phyloP scores from a whole-genome alignment of 2,888 invertebrate genomes.

The Drosophila buzzatii region DNA sequence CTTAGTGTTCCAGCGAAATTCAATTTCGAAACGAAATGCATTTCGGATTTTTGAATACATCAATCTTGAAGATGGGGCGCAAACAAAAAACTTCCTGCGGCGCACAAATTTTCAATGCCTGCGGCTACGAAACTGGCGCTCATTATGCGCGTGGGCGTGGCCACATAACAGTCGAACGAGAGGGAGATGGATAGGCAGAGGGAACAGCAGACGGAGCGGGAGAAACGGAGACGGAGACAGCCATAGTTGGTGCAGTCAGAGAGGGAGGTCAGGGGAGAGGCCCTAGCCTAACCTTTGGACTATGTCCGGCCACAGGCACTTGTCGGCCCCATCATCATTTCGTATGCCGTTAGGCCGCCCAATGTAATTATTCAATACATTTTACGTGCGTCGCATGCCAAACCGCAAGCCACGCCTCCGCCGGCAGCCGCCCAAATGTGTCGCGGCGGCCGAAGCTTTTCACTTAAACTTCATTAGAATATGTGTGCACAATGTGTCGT shows the following conservation, averaged over 20 bases:
- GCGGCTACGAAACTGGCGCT: slow-evolving; percentile 60
- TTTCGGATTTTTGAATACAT: slow-evolving; percentile 63
- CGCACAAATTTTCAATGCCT: slow-evolving; percentile 61
- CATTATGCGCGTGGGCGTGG: slow-evolving; percentile 63
- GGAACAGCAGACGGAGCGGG: not conserved
- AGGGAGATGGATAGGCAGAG: too few species aligned
- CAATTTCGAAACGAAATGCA: slow-evolving; percentile 70
- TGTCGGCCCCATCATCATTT: slow-evolving; percentile 54
- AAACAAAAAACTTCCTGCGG: slow-evolving; percentile 53
- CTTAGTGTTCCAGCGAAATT: slow-evolving; percentile 61
- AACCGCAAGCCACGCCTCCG: slow-evolving; percentile 54
- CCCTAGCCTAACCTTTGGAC: slow-evolving; percentile 26
- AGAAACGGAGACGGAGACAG: not conserved
- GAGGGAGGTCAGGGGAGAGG: not conserved
- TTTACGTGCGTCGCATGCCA: slow-evolving; percentile 74
- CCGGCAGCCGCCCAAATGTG: slow-evolving; percentile 17
- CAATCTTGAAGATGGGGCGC: slow-evolving; percentile 53
- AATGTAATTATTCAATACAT: slow-evolving; percentile 81
- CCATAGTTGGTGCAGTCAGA: too few species aligned
- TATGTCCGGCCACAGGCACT: slow-evolving; percentile 55
- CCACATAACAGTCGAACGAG: not conserved
- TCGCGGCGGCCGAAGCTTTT: slow-evolving; percentile 31
- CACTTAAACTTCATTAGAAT: slow-evolving; percentile 74
- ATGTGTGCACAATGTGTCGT: slow-evolving; percentile 48
- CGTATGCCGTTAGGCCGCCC: slow-evolving; percentile 73